Evolutionary conservation across 2,888 invertebrate species (phyloP), one percentile per base, ranked within the genome.

Genomic region (Psylliodes chrysocephalus): DNA sequence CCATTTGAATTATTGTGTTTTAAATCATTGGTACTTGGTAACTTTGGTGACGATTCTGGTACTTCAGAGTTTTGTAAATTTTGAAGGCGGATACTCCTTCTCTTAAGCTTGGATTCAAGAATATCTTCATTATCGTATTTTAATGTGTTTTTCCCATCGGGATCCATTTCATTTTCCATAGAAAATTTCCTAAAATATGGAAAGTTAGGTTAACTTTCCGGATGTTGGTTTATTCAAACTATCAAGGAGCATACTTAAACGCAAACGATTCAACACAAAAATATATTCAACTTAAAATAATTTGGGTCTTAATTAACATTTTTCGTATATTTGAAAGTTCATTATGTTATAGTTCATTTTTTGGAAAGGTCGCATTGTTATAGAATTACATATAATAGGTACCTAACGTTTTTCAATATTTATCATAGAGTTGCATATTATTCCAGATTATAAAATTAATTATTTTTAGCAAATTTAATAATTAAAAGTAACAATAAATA

Each of bases 71-170:
- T 44, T 30, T 30, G 2, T 30, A 30, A 44, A 38, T 38, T 35
- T 47, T 47, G 46, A 56, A 56, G n/a, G 1, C 56, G 56, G 30
- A 5, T 10, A 47, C 56, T 56, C 33, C 56, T 40, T 56, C 56
- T 33, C 19, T 56, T 56, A 35, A 35, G 12, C 42, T 46, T 56
- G 12, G 30, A 14, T 17, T 46, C 12, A 28, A 10, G 6, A 12
- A 17, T 10, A 12, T 28, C 28, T 5, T 12, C 25, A 3, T 22
- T 12, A 22, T 8, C n/a, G 14, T n/a, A 40, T 30, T 18, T 44
- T 44, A 1, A 6, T 19, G 18, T 12, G 6, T 25, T 44, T 12
- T 54, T 55, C 30, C n/a, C 17, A 30, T 17, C 14, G 12, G 38
- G 42, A 12, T 40, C 15, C 38, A 40, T 40, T 15, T 40, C 42